Base-by-base conservation (phyloP, 1,140 invertebrate species). In the Catajapyx aquilonaris region DNA sequence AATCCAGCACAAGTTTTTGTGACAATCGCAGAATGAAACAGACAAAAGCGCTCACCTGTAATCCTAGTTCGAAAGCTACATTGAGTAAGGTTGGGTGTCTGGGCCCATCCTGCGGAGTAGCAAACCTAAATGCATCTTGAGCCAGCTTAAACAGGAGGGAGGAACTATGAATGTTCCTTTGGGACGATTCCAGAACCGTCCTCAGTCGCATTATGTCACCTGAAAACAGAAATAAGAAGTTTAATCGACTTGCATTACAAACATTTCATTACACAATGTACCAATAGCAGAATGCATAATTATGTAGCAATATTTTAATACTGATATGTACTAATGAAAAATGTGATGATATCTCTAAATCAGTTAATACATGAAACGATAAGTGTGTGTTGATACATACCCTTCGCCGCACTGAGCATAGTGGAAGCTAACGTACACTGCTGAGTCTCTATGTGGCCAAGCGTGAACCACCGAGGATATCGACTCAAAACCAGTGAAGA, bases 101-200 rank as follows among this genome's bases (percentile, higher is more conserved):
- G 7, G 72, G 64, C 28, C 71, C 69, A 51, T 73, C 72, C 44
- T 74, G 65, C 11, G 78, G 77, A 20, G 76, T 75, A 31, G 77
- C 78, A 51, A 80, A 77, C 19, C 77, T 68, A 56, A 83, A 76
- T 18, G 78, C 76, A 59, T 84, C 79, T 55, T 83, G 78, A 34
- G 81, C 79, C 20, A 85, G 57, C 45, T 81, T 76, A 58, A 81
- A 84, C 42, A 86, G 61, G 57, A 83, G 79, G 11, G 76, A 75
- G 3, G 77, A 78, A 51, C 73, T 78, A 46, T 81, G 77, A 42
- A 86, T 80, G 58, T 83, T 76, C 28, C 69, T 60, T 51, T 79
- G 73, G 11, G 77, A 71, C 31, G 76, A 74, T 48, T 78, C 77
- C 25, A 84, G 54, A 20, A 83, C 77, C 2, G 68, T 71, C 9